These are phyloP conservation scores for Crotalus horridus DNA, from an alignment of 2,113 vertebrate genomes.

Conservation along the genomic window DNA sequence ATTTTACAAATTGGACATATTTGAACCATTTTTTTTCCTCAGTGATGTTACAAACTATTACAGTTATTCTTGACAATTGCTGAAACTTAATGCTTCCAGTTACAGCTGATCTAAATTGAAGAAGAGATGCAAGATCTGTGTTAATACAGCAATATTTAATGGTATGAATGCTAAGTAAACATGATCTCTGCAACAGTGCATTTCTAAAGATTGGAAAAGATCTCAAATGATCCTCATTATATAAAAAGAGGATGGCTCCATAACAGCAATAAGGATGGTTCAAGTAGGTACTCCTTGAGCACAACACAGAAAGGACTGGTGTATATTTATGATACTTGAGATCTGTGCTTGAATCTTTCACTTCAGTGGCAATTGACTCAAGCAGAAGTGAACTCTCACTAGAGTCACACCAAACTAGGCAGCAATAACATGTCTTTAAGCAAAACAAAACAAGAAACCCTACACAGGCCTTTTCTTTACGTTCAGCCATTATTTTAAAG, in stretches of 20 bases:
- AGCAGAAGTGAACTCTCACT: not conserved
- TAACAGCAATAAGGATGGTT: constrained; percentile 14
- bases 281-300: constrained; percentile 17
- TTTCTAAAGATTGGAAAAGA: constrained; percentile 2
- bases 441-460: not conserved
- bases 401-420: not conserved
- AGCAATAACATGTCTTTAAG: not conserved
- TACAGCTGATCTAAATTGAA: not conserved
- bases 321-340: constrained; percentile 26
- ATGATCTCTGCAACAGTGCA: not conserved
- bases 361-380: not conserved
- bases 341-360: constrained; percentile 21
- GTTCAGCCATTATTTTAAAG: not conserved
- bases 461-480: not conserved
- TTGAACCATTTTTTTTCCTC: not conserved
- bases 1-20: not conserved
- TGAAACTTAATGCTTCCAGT: not conserved
- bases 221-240: not conserved
- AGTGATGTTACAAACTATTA: not conserved
- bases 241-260: not conserved
- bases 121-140: not conserved
- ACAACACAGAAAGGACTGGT: not conserved
- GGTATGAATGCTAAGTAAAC: not conserved
- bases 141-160: not conserved
- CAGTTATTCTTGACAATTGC: not conserved